Conservation (phyloP, 2,797 vertebrate genomes). For the Lithobates pipiens region DNA sequence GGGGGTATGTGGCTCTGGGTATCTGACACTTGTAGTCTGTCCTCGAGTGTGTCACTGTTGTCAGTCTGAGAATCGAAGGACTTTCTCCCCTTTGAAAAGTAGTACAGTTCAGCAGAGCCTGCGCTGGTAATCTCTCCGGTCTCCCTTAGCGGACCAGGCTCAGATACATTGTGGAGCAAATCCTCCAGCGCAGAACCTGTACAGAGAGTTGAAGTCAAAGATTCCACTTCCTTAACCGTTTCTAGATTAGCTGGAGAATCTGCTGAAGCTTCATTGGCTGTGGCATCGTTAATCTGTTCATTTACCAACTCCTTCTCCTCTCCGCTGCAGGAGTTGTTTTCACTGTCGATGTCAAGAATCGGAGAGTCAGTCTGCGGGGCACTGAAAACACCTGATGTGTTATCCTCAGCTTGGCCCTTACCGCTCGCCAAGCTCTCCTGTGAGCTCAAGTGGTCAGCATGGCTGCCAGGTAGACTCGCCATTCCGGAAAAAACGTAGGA, state of each 20-base stretch:
- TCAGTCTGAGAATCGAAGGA: slow-evolving; percentile 4
- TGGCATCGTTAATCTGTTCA: background rate
- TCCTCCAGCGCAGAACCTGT: background rate
- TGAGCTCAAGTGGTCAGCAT: slow-evolving; percentile 77
- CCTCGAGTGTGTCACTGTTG: slow-evolving; percentile 22
- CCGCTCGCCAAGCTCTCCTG: slow-evolving; percentile 70
- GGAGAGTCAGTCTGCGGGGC: slow-evolving; percentile 66
- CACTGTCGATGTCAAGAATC: slow-evolving; percentile 49
- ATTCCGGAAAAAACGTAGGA: slow-evolving; percentile 79
- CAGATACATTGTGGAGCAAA: background rate
- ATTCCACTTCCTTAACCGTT: background rate
- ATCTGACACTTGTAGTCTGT: slow-evolving; percentile 19
- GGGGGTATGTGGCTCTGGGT: slow-evolving; percentile 45
- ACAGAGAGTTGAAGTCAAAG: background rate
- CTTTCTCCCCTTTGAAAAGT: background rate
- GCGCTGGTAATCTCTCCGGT: background rate
- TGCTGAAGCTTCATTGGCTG: background rate
- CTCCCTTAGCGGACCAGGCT: background rate
- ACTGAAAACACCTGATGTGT: slow-evolving; percentile 80
- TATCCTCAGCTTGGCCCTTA: slow-evolving; percentile 74
- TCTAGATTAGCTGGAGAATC: background rate
- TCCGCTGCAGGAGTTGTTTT: slow-evolving; percentile 10
- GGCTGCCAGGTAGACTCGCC: slow-evolving; percentile 77
- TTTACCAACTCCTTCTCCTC: background rate
- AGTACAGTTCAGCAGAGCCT: background rate